A percentile compares a stretch with the other conserved stretches of the same genome.
Conservation (phyloP, 2,888 invertebrate genomes). For the Cosmia pyralina region DNA sequence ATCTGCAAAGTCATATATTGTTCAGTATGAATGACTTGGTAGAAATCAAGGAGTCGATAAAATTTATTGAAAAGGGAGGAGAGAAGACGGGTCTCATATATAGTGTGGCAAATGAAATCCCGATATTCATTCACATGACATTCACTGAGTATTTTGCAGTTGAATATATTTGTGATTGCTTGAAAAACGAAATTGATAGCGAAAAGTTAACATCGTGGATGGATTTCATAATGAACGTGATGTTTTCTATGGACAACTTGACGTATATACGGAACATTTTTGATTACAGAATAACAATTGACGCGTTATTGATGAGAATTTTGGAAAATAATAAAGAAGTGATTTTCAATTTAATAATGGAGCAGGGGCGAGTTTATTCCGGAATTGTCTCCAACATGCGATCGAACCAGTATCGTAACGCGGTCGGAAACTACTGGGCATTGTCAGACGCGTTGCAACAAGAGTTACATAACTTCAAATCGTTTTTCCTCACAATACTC, state of each 20-base stretch:
- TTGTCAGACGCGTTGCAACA: not conserved
- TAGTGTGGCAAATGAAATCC: constrained; percentile 25
- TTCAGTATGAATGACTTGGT: constrained; percentile 27
- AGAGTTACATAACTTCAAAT: not conserved
- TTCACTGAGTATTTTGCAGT: constrained; percentile 31
- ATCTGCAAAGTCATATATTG: not conserved
- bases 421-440: not conserved
- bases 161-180: constrained; percentile 28
- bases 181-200: constrained; percentile 21
- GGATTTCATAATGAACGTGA: constrained; percentile 5
- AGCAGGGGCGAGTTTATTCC: not conserved
- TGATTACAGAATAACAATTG: constrained; percentile 1
- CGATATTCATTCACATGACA: constrained; percentile 29
- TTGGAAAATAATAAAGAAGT: not conserved
- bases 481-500: not conserved
- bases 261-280: not conserved
- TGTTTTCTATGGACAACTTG: not conserved
- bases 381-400: not conserved
- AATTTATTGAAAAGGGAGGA: constrained; percentile 26
- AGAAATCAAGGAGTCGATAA: constrained; percentile 22
- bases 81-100: constrained; percentile 49
- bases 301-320: not conserved
- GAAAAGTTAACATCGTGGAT: not conserved
- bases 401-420: not conserved
- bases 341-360: not conserved